phyloP scores from a whole-genome alignment of 2,888 invertebrate species.

The Drosophila picticornis region DNA sequence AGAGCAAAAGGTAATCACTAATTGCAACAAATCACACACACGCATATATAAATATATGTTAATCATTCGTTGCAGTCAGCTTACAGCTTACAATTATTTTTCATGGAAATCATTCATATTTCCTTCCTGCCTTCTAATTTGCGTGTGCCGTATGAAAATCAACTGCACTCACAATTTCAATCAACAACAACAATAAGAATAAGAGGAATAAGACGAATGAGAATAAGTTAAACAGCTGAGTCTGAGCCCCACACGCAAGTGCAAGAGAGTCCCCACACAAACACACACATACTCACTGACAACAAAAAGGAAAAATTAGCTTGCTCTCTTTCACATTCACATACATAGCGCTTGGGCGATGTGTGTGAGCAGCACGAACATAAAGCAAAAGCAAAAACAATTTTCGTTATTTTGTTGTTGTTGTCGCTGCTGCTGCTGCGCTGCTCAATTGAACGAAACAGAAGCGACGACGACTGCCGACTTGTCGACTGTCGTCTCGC shows the following conservation, averaged over 20 bases:
- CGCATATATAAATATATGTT: too few species aligned
- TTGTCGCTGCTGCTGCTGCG: conserved; percentile 53
- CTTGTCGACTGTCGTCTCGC: conserved; percentile 39
- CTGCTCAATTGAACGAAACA: conserved; percentile 74
- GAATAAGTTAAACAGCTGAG: conserved; percentile 57
- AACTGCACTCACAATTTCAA: conserved; percentile 55
- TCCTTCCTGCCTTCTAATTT: conserved; percentile 46
- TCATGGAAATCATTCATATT: conserved; percentile 21
- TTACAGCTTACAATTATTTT: background rate
- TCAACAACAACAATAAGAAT: conserved; percentile 21
- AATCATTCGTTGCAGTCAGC: conserved; percentile 3
- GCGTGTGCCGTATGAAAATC: conserved; percentile 46
- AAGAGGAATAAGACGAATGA: background rate
- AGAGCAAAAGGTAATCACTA: conserved; percentile 43
- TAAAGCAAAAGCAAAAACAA: conserved; percentile 43
- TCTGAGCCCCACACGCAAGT: conserved; percentile 58
- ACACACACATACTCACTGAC: conserved; percentile 4
- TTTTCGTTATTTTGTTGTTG: conserved; percentile 47
- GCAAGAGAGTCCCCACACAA: conserved; percentile 41
- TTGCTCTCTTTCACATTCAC: conserved; percentile 3
- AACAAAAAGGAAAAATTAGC: conserved; percentile 34
- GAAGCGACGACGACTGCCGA: conserved; percentile 48
- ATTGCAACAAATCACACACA: conserved; percentile 41
- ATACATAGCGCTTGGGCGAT: conserved; percentile 26
- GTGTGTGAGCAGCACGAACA: conserved; percentile 33